Evolutionary conservation across 1,140 invertebrate genomes (phyloP), one percentile per base, ranked within the genome.

Genomic region (Matsumurasca onukii): DNA sequence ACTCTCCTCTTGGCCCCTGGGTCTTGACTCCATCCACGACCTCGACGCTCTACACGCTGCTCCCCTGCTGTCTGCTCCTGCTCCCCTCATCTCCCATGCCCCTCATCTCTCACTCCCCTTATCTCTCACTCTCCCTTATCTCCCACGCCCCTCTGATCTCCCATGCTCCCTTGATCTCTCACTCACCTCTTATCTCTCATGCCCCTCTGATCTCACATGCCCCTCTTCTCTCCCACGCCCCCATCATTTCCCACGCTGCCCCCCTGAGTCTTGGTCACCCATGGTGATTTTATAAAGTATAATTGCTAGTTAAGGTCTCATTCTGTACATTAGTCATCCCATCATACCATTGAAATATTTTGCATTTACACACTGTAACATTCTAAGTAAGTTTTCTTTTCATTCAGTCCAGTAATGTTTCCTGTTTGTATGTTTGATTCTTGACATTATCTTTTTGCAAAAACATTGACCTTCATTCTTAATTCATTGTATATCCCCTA

Each of bases 31-130:
- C 55, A 27, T 27, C 55, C 55, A 39, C 34, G 34, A 17, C 5
- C 34, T 39, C 17, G 34, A 39, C 34, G n/a, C n/a, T n/a, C n/a
- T n/a, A n/a, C 17, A 39, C 34, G 5, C 25, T 59, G 55, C 55
- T 24, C 55, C 55, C 25, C 55, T 59, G 22, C 15, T 22, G 55
- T 13, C 22, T n/a, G 12, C 13, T 27, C 55, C 31, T 39, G 34
- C 55, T 25, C 55, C 34, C 27, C 30, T 59, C 27, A 30, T 65
- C 34, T 17, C 9, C 49, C 48, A 67, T 31, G 39, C 51, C 5
- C 48, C n/a, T n/a, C n/a, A 13, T 31, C n/a, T 22, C 49, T 1
- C 45, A 45, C 20, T 27, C 59, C 29, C 2, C 30, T 2, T 27
- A n/a, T n/a, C n/a, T n/a, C n/a, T n/a, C n/a, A n/a, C n/a, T n/a